Evolutionary conservation across 2,113 vertebrate genomes (phyloP).

Genomic region (Cairina moschata): DNA sequence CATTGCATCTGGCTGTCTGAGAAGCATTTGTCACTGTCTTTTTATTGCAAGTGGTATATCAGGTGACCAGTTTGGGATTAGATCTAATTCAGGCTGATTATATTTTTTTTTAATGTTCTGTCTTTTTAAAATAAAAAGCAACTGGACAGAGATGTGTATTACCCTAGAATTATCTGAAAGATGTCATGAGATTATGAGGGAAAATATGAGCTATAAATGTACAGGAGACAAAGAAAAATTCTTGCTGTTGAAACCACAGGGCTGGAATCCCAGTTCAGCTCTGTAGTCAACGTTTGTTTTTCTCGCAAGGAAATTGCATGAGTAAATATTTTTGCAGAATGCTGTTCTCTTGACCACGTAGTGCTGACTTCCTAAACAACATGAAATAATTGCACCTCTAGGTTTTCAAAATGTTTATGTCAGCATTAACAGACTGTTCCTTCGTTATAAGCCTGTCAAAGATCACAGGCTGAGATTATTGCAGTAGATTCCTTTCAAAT

Average conservation of each 20-base stretch:
- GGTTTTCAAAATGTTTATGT: conserved; percentile 76
- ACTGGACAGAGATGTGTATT: not conserved
- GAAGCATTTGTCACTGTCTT: not conserved
- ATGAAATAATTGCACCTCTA: conserved; percentile 67
- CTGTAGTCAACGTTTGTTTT: conserved; percentile 50
- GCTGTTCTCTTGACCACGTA: conserved; percentile 37
- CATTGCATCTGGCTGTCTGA: not conserved
- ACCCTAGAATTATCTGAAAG: not conserved
- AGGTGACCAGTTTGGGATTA: not conserved
- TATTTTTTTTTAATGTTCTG: not conserved
- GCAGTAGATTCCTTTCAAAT: conserved; percentile 80
- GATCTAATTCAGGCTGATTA: not conserved
- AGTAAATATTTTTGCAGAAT: conserved; percentile 72
- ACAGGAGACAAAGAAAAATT: conserved; percentile 28
- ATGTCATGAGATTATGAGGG: not conserved
- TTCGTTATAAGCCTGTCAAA: conserved; percentile 80
- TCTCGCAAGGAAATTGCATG: conserved; percentile 60
- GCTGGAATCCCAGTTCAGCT: conserved; percentile 21
- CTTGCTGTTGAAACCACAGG: conserved; percentile 5
- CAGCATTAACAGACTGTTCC: conserved; percentile 80
- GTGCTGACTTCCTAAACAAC: conserved; percentile 71
- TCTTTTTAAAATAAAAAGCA: not conserved
- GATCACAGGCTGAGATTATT: conserved; percentile 85
- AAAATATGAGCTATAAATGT: not conserved
- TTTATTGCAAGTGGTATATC: not conserved